Evolutionary conservation across 2,888 invertebrate genomes (phyloP).

Genomic region (Spodoptera exigua): DNA sequence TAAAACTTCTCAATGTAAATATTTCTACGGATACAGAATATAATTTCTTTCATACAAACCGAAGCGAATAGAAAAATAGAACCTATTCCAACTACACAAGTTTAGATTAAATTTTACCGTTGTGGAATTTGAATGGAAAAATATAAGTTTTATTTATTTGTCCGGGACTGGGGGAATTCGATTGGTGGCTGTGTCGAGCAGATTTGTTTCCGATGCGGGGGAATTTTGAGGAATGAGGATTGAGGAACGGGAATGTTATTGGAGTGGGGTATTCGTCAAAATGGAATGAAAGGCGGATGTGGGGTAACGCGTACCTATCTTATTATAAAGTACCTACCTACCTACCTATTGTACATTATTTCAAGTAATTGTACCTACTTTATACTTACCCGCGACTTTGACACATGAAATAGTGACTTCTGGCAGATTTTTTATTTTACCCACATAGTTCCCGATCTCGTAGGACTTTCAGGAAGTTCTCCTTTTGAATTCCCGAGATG

Average conservation of each 20-base stretch:
- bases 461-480: too few relatives aligned
- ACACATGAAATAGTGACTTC: too few relatives aligned
- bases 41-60: constrained; percentile 31
- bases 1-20: too few relatives aligned
- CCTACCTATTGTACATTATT: too few relatives aligned
- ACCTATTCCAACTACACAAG: constrained; percentile 52
- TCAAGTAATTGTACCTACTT: too few relatives aligned
- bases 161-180: constrained; percentile 40
- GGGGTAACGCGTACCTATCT: too few relatives aligned
- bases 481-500: too few relatives aligned
- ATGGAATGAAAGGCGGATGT: neutral
- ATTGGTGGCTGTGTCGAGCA: constrained; percentile 36
- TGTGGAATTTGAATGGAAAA: constrained; percentile 53
- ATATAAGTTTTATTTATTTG: constrained; percentile 62
- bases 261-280: constrained; percentile 21
- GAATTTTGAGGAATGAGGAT: constrained; percentile 14
- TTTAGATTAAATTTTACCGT: constrained; percentile 58
- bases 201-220: constrained; percentile 43
- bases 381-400: too few relatives aligned
- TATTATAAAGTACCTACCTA: too few relatives aligned
- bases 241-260: constrained; percentile 11
- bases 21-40: constrained; percentile 5
- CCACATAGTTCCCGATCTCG: too few relatives aligned
- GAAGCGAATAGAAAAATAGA: constrained; percentile 43
- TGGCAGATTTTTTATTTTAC: too few relatives aligned